Conservation (phyloP, 2,888 invertebrate genomes). For the Lepidocyrtoides sp. region DNA sequence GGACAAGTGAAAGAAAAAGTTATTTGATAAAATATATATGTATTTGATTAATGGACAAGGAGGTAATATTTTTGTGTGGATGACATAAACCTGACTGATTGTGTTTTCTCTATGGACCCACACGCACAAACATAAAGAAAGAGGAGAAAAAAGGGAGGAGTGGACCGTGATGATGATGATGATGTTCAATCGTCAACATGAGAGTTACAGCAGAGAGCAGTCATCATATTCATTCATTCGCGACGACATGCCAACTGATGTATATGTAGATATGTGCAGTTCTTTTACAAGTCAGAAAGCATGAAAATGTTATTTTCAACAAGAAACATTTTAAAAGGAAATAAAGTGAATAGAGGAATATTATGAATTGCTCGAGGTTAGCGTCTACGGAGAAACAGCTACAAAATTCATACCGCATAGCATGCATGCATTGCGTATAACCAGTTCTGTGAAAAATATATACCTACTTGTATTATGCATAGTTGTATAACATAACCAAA, state of each 20-base stretch:
- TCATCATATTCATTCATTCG: conserved; percentile 10
- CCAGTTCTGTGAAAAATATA: neutral
- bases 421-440: too few species aligned
- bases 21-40: conserved; percentile 38
- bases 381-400: too few species aligned
- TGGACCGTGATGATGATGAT: neutral
- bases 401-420: too few species aligned
- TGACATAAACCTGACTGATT: conserved; percentile 78
- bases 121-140: conserved; percentile 49
- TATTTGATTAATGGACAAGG: conserved; percentile 76
- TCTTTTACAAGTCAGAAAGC: conserved; percentile 38
- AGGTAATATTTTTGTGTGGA: conserved; percentile 65
- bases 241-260: neutral
- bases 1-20: neutral
- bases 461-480: too few species aligned
- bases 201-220: neutral
- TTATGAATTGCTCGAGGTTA: too few species aligned
- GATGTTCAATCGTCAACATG: conserved; percentile 24
- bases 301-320: neutral
- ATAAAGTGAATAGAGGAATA: too few species aligned
- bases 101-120: conserved; percentile 60
- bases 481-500: too few species aligned
- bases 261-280: neutral
- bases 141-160: neutral
- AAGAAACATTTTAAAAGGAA: neutral